Percentiles rank a stretch among this genome's conserved stretches.
Evolutionary conservation across 2,797 vertebrate genomes (phyloP).

Genomic region (Sebastiscus albofasciatus): DNA sequence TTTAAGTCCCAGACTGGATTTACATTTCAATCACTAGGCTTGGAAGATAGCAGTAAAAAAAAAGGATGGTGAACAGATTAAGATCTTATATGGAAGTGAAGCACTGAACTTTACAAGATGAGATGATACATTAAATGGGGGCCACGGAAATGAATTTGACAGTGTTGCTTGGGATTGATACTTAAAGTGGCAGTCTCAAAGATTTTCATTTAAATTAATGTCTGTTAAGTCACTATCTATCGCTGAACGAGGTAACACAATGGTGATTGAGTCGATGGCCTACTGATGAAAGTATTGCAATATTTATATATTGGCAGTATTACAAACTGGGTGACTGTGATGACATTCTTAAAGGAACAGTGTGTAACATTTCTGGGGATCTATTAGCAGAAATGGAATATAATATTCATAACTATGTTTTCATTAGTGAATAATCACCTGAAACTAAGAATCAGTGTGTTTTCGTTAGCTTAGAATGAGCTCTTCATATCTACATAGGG

Average conservation of each 20-base stretch:
- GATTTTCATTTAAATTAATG: background rate
- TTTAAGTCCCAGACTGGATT: slow-evolving; percentile 64
- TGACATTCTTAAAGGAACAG: background rate
- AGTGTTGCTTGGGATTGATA: slow-evolving; percentile 18
- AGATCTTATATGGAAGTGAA: slow-evolving; percentile 46
- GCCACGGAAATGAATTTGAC: slow-evolving; percentile 21
- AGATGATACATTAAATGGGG: slow-evolving; percentile 28
- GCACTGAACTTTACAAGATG: slow-evolving; percentile 43
- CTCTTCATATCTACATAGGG: too few species aligned
- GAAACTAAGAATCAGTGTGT: too few species aligned
- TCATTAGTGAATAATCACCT: too few species aligned
- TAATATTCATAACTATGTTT: too few species aligned
- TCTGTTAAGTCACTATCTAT: background rate
- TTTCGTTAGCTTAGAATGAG: too few species aligned
- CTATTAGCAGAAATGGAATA: too few species aligned
- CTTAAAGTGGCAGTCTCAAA: background rate
- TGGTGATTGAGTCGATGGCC: background rate
- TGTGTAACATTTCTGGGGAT: too few species aligned
- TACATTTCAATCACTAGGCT: slow-evolving; percentile 70
- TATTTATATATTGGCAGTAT: background rate
- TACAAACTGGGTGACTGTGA: background rate
- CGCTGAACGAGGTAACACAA: background rate
- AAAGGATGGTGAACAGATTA: slow-evolving; percentile 64
- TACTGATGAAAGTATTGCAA: background rate
- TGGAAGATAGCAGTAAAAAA: slow-evolving; percentile 55